Base-by-base conservation (phyloP, 2,113 vertebrate species). In the Aptenodytes patagonicus region DNA sequence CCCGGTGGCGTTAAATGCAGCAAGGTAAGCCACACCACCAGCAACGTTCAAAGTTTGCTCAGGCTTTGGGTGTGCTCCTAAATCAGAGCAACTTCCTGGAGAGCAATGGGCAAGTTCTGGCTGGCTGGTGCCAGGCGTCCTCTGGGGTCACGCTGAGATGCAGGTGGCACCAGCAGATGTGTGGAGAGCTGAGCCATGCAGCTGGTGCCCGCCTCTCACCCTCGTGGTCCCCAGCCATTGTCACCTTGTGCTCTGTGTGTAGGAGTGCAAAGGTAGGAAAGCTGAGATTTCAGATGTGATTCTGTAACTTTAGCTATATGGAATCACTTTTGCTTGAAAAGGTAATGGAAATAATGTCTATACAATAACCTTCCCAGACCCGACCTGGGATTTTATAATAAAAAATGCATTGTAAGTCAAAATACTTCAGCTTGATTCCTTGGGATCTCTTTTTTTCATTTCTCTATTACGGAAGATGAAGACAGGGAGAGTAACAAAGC, bases 361-460 rank as follows among this genome's bases (percentile, higher is more conserved):
- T 38, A 26, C 10, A 73, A 57, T 64, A 93, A 58, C 7, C 9
- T 90, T 75, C 68, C 72, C 77, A 89, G 46, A 93, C 65, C 15
- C 52, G 90, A 55, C 51, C 88, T 89, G 66, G 60, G 57, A 89
- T 90, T 97, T 96, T 83, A 61, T 80, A 73, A 75, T 55, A 36
- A 81, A 82, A 89, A 87, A 34, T 28, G 4, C 46, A 15, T 64
- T 91, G 70, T 89, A 94, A 94, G 69, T 55, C 54, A 90, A 97
- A 95, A 94, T 91, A 78, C 68, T 96, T 95, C n/a, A 40, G 51
- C 79, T 90, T 89, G 72, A 72, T 90, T 97, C 84, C 86, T 52
- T 91, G 51, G 80, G 58, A n/a, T 93, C 2, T 85, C 78, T 92
- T 79, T 65, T 78, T 66, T 68, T 42, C 0, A 17, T 44, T 81